Conservation (phyloP, 2,113 vertebrate species). For the Dromiciops gliroides region DNA sequence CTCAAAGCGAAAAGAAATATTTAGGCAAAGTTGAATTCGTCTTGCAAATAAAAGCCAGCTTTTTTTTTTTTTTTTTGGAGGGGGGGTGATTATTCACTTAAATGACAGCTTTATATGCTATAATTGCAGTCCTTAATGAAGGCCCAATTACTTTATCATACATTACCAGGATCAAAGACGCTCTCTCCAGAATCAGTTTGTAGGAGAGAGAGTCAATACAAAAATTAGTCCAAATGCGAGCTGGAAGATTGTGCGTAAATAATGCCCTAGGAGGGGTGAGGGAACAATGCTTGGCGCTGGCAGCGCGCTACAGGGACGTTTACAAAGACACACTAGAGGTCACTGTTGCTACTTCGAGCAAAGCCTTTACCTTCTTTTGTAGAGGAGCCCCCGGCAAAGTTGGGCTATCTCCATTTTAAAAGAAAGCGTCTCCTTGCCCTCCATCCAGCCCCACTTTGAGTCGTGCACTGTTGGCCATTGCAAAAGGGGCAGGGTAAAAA, state of each 20-base stretch:
- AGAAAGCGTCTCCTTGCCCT: conserved; percentile 4
- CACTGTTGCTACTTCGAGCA: conserved; percentile 87
- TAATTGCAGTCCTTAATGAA: conserved; percentile 86
- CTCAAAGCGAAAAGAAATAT: conserved; percentile 70
- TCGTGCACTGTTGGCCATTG: neutral
- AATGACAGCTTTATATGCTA: conserved; percentile 84
- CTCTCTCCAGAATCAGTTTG: conserved; percentile 76
- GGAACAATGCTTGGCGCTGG: conserved; percentile 71
- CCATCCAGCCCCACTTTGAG: neutral
- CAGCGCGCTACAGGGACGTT: conserved; percentile 74
- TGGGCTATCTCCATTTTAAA: conserved; percentile 9
- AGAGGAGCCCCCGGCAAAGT: conserved; percentile 39
- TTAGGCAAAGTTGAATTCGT: conserved; percentile 78
- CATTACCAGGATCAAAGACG: conserved; percentile 82
- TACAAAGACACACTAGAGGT: conserved; percentile 87
- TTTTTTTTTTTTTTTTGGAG: conserved; percentile 7
- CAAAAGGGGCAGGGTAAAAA: conserved; percentile 33
- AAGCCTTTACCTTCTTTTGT: conserved; percentile 57
- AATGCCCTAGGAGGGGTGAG: conserved; percentile 82
- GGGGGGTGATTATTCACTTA: conserved; percentile 81
- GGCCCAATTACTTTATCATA: conserved; percentile 82
- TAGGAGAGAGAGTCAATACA: conserved; percentile 80
- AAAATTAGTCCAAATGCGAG: conserved; percentile 82
- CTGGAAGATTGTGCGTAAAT: conserved; percentile 81
- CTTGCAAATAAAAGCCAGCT: conserved; percentile 77